phyloP scores from a whole-genome alignment of 2,113 vertebrate genomes.

The Amazona guildingii region DNA sequence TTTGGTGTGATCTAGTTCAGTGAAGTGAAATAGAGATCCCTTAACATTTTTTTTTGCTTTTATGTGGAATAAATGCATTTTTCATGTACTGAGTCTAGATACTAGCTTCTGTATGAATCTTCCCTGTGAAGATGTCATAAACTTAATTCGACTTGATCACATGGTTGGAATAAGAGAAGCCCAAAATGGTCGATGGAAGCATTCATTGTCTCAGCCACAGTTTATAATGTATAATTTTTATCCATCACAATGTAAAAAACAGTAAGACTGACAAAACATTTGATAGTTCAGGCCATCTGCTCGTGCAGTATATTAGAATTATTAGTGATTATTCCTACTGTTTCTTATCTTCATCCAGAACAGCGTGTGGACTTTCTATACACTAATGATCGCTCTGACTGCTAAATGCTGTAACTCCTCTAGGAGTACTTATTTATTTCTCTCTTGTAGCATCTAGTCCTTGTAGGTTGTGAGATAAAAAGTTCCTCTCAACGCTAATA shows the following conservation, averaged over 20 bases:
- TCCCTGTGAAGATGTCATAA: conserved; percentile 8
- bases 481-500: neutral
- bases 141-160: conserved; percentile 29
- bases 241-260: neutral
- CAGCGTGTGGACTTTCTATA: neutral
- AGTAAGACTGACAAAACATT: neutral
- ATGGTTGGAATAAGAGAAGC: neutral
- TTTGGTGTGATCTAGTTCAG: neutral
- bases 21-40: neutral
- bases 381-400: neutral
- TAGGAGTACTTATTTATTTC: neutral
- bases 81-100: neutral
- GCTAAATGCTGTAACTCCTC: neutral
- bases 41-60: neutral
- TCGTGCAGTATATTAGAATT: neutral
- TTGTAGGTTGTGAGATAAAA: neutral
- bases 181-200: conserved; percentile 5
- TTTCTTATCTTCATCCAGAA: neutral
- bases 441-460: neutral
- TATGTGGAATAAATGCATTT: neutral
- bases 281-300: conserved; percentile 41
- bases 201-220: neutral
- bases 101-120: neutral
- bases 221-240: conserved; percentile 33
- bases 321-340: conserved; percentile 1